phyloP scores from a whole-genome alignment of 2,888 invertebrate genomes.

The Drosophila kuntzei region DNA sequence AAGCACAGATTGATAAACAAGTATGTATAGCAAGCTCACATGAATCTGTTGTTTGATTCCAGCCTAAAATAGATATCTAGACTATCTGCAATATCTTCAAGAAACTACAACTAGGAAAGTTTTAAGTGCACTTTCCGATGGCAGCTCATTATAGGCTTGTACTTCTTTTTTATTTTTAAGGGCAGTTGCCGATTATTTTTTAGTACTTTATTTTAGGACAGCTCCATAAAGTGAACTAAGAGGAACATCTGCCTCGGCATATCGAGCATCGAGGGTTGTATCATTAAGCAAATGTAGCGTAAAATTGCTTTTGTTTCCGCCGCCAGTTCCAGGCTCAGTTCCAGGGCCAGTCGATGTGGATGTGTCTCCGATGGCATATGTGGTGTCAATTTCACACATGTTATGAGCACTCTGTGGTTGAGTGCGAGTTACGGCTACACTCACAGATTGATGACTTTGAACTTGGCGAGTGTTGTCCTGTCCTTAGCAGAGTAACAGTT shows the following conservation, averaged over 20 bases:
- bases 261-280: slow-evolving; percentile 53
- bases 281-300: slow-evolving; percentile 75
- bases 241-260: slow-evolving; percentile 41
- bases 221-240: slow-evolving; percentile 12
- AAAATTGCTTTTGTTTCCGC: slow-evolving; percentile 74
- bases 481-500: slow-evolving; percentile 59
- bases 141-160: neutral
- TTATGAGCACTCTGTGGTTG: slow-evolving; percentile 70
- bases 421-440: slow-evolving; percentile 29
- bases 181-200: slow-evolving; percentile 14
- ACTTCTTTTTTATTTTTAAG: slow-evolving; percentile 1
- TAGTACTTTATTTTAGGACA: slow-evolving; percentile 11
- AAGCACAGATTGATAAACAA: no score
- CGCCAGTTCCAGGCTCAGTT: slow-evolving; percentile 33
- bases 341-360: neutral
- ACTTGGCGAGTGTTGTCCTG: slow-evolving; percentile 44
- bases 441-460: slow-evolving; percentile 68
- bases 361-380: slow-evolving; percentile 51
- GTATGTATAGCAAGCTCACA: no score
- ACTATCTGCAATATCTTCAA: neutral
- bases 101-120: neutral
- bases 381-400: slow-evolving; percentile 83
- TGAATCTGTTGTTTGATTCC: no score
- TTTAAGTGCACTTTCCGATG: neutral
- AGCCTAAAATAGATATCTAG: neutral